Percentiles rank a stretch among this genome's conserved stretches.
These are phyloP conservation scores for Sula dactylatra DNA, from an alignment of 2,113 vertebrate species.

Conservation along the genomic window DNA sequence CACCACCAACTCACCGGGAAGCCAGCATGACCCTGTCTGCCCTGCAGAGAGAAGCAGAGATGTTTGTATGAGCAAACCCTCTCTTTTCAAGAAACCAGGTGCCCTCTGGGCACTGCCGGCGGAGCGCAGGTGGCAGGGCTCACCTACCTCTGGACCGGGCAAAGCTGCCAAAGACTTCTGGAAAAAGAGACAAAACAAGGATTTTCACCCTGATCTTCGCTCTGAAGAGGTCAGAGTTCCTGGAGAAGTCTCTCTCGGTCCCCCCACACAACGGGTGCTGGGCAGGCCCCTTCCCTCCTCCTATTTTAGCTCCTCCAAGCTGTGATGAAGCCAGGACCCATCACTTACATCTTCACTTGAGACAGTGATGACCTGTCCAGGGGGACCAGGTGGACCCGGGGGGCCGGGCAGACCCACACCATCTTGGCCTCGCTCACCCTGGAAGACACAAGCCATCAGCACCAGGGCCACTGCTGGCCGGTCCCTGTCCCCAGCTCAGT, in stretches of 20 bases:
- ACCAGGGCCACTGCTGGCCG: rapidly evolving
- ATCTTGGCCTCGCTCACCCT: slow-evolving; percentile 89
- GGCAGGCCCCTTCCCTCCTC: not conserved
- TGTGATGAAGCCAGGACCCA: not conserved
- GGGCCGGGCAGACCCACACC: slow-evolving; percentile 81
- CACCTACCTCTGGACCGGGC: slow-evolving; percentile 63
- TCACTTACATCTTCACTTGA: slow-evolving; percentile 68
- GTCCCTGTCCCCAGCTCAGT: rapidly evolving
- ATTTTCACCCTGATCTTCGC: not conserved
- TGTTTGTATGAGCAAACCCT: not conserved
- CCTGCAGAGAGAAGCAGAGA: slow-evolving; percentile 32
- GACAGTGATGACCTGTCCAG: slow-evolving; percentile 79
- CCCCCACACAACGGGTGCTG: too few relatives aligned
- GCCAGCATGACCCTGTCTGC: not conserved
- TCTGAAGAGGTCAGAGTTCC: not conserved
- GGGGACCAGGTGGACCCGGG: slow-evolving; percentile 86
- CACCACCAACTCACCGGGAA: slow-evolving; percentile 39
- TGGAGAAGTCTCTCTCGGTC: not conserved
- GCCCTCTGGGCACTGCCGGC: not conserved
- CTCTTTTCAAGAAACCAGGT: not conserved
- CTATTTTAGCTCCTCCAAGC: not conserved
- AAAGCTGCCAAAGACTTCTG: slow-evolving; percentile 9
- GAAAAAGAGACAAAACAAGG: not conserved
- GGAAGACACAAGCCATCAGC: slow-evolving; percentile 39
- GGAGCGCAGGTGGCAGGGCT: rapidly evolving